Conservation (phyloP, 2,888 invertebrate genomes). For the Orchesellides sinensis region DNA sequence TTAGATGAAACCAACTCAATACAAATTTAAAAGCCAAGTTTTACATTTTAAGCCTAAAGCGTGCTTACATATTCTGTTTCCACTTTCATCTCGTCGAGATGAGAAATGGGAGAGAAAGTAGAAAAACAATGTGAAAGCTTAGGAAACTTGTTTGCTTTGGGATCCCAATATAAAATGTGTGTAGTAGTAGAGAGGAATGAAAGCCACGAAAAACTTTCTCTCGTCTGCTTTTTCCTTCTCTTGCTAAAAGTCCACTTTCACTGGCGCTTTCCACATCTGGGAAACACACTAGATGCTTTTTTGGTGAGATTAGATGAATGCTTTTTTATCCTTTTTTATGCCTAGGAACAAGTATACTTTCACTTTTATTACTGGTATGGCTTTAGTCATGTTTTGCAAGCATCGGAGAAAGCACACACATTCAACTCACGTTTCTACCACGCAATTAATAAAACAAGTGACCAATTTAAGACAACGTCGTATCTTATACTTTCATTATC, state of each 20-base stretch:
- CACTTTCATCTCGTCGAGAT: too few species aligned
- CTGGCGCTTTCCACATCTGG: not conserved
- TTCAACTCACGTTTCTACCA: not conserved
- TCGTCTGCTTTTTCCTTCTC: not conserved
- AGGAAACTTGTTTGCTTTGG: conserved; percentile 7
- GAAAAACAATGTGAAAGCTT: conserved; percentile 5
- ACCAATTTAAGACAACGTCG: too few species aligned
- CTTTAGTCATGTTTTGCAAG: not conserved
- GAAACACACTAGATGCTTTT: too few species aligned
- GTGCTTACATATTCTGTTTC: not conserved
- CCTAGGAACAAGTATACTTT: not conserved
- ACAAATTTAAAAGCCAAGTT: not conserved
- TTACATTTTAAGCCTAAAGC: not conserved
- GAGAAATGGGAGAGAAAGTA: too few species aligned
- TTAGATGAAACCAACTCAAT: not conserved
- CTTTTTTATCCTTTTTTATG: not conserved
- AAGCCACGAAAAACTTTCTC: not conserved
- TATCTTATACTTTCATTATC: too few species aligned
- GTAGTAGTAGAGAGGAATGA: not conserved
- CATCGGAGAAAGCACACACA: not conserved
- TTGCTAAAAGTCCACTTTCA: too few species aligned
- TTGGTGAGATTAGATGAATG: not conserved
- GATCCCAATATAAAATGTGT: not conserved
- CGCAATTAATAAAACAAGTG: too few species aligned
- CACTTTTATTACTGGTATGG: too few species aligned